phyloP scores from a whole-genome alignment of 2,888 invertebrate species.

The Brachyptera risi region DNA sequence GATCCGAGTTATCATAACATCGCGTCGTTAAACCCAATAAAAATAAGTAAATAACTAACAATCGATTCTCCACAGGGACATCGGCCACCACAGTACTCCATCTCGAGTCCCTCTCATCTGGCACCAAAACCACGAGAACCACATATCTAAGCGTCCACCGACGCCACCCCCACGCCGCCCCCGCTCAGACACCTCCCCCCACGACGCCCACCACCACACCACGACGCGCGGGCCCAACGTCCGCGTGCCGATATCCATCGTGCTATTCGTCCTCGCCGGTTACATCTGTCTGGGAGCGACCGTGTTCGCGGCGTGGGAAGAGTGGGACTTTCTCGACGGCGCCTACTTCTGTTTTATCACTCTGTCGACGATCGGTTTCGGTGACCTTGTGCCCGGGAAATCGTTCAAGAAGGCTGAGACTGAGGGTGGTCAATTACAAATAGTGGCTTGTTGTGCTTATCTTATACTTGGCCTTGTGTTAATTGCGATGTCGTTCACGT shows the following conservation, averaged over 20 bases:
- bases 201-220: conserved; percentile 27
- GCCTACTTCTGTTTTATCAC: conserved; percentile 84
- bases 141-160: conserved; percentile 30
- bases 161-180: conserved; percentile 38
- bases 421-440: conserved; percentile 60
- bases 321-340: conserved; percentile 76
- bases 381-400: conserved; percentile 66
- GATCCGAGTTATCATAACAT: too few relatives aligned
- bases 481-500: conserved; percentile 80
- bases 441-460: conserved; percentile 76
- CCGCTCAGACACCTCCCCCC: conserved; percentile 48
- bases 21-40: too few relatives aligned
- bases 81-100: conserved; percentile 69
- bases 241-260: conserved; percentile 59
- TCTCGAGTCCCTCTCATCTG: conserved; percentile 71
- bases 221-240: conserved; percentile 35
- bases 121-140: conserved; percentile 41
- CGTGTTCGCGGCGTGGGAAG: conserved; percentile 74
- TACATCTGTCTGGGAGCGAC: conserved; percentile 75
- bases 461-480: conserved; percentile 72
- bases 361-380: conserved; percentile 77
- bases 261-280: conserved; percentile 62
- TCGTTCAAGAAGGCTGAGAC: conserved; percentile 36
- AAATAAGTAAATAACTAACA: too few relatives aligned
- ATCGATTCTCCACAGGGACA: too few relatives aligned